These are phyloP conservation scores for Ceratotherium simum DNA, from an alignment of 2,113 vertebrate species.

Conservation along the genomic window DNA sequence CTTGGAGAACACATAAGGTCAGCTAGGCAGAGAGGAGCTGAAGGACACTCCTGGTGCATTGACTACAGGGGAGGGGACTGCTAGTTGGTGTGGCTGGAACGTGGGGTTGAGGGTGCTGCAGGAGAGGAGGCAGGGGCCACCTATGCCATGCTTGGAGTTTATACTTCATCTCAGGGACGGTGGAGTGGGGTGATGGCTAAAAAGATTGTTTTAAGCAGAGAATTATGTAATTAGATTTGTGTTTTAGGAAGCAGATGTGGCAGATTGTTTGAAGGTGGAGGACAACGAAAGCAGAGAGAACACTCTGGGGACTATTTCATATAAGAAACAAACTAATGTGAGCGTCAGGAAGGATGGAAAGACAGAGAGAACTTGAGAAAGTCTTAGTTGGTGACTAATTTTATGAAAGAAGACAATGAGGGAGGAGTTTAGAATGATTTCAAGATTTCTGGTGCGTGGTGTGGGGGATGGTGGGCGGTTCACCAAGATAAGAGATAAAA, in stretches of 20 bases:
- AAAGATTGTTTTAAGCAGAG: not conserved
- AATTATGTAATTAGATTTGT: not conserved
- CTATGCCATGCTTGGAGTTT: not conserved
- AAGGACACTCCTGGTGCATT: not conserved
- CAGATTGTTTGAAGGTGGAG: conserved; percentile 7
- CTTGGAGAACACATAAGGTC: not conserved
- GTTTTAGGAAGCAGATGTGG: conserved; percentile 2
- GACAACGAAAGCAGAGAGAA: not conserved
- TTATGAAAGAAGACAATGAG: not conserved
- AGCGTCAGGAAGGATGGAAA: not conserved
- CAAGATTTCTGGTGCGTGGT: not conserved
- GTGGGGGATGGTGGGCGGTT: not conserved
- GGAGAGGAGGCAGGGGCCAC: not conserved
- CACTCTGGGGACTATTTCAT: not conserved
- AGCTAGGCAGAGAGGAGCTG: not conserved
- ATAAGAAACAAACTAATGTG: not conserved
- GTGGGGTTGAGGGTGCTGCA: not conserved
- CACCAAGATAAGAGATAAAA: not conserved
- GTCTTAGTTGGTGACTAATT: not conserved
- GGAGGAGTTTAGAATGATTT: not conserved
- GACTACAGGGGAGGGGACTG: not conserved
- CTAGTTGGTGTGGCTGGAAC: rapidly evolving
- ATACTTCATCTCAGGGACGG: not conserved
- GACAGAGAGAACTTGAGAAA: not conserved
- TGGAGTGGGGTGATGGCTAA: not conserved